phyloP scores from a whole-genome alignment of 2,113 vertebrate species.

The Aldabrachelys gigantea region DNA sequence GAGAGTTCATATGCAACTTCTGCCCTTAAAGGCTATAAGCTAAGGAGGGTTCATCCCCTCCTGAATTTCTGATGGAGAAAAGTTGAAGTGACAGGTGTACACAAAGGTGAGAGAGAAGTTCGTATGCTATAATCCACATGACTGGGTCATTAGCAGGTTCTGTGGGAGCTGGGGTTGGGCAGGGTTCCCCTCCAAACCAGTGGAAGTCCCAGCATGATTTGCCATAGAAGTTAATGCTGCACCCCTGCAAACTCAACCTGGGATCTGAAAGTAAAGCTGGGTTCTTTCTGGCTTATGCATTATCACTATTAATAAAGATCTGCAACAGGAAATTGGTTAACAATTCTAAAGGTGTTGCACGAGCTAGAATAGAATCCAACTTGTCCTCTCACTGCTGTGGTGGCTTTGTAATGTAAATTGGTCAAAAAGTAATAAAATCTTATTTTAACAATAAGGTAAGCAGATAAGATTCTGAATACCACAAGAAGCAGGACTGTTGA shows the following conservation, averaged over 20 bases:
- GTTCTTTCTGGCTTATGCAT: background rate
- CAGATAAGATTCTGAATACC: background rate
- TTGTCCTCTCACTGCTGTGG: background rate
- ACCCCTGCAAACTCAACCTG: background rate
- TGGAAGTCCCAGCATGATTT: background rate
- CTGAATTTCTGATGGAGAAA: background rate
- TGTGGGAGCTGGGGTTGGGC: background rate
- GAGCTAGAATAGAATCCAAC: background rate
- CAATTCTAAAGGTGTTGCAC: background rate
- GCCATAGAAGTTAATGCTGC: background rate
- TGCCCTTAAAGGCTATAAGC: background rate
- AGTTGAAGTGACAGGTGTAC: background rate
- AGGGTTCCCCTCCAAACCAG: background rate
- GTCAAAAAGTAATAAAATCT: background rate
- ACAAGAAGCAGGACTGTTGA: background rate
- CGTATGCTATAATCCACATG: background rate
- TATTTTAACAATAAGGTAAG: background rate
- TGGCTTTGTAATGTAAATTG: background rate
- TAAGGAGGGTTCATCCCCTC: background rate
- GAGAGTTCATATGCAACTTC: background rate
- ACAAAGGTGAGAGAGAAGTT: background rate
- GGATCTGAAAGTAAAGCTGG: background rate
- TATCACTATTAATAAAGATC: background rate
- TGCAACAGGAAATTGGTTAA: background rate
- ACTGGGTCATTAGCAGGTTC: background rate